Base-by-base conservation (phyloP, 1,140 invertebrate genomes). In the Drosophila ananassae region DNA sequence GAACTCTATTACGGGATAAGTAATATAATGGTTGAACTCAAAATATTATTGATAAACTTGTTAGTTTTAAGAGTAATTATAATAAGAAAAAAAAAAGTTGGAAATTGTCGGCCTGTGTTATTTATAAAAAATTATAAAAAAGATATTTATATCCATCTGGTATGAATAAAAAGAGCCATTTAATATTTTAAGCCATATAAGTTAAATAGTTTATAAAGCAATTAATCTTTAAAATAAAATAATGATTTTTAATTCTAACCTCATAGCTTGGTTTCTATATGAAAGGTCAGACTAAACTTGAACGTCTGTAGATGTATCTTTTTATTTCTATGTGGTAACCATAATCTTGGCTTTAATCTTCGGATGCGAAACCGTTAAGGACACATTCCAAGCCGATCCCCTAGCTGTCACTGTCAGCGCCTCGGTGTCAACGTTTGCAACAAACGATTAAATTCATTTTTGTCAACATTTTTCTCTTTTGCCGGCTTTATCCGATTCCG, bases 371-470 rank as follows among this genome's bases (percentile, higher is more conserved):
- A 76, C 73, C 73, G 78, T 76, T 87, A 87, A 87, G 82, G 83
- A 87, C 82, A 76, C 79, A 79, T 69, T 72, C 62, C 71, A 41
- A 71, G 62, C 68, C 71, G 51, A 73, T 73, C 71, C 71, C 72
- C 53, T 44, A 64, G 68, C 57, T 61, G 51, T 73, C 72, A 63
- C 37, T 73, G 37, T 34, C 71, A 53, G 50, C 7, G 12, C n/a
- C 17, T 17, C 53, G 54, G 55, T 84, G 71, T 76, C 81, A 69
- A 63, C 62, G 61, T 78, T 85, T 85, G 83, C 82, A 22, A 72
- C 64, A 69, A 74, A 74, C 81, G 75, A 87, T 87, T 89, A 82
- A 87, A 79, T 66, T 89, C 55, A 74, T 59, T 76, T 87, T 87
- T 87, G 74, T 82, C 83, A 82, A 82, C 82, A 82, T 87, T 84